Base-by-base conservation (phyloP, 2,113 vertebrate species). In the Sceloporus tristichus region DNA sequence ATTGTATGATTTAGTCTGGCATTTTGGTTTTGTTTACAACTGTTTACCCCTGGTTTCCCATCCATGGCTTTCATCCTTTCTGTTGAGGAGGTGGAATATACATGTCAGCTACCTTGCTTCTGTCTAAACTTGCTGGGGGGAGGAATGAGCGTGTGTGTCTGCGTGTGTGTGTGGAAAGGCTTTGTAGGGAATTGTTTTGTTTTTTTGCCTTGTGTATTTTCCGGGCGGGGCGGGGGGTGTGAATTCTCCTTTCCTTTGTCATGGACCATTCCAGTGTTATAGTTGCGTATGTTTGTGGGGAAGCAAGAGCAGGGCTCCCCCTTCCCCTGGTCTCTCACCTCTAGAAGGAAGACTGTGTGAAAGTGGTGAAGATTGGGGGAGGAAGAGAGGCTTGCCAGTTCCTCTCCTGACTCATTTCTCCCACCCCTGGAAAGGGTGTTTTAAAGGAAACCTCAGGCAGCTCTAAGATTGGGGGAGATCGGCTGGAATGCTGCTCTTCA, bases 191-290 rank as follows among this genome's bases (percentile, higher is more conserved):
- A n/a, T 84, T 40, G 62, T 88, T 84, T 77, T 78, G 81, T 88
- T 88, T 84, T 62, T 88, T 88, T 88, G 81, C 87, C 81, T 83
- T 83, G 87, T 88, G 87, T 88, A 68, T 70, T 88, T 84, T 34
- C 87, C 56, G 7, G 23, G 27, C 25, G 13, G 25, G n/a, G 71
- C 16, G n/a, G n/a, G 19, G 70, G 70, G 40, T 5, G 21, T 56
- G n/a, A 65, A 48, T 84, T 83, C 87, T 84, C 74, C 81, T 71
- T 78, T 78, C 81, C 62, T 88, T 78, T 84, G 80, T 70, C 75
- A 84, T 70, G 62, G 85, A 88, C 81, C 87, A 88, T 88, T 88
- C 81, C 87, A 88, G 87, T 88, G 87, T 88, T 88, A 88, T 59
- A 76, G 87, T 88, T 79, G 65, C 74, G 79, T 87, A 79, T 77